Evolutionary conservation across 2,113 vertebrate species (phyloP), one percentile per base, ranked within the genome.

Genomic region (Cyanoderma ruficeps): DNA sequence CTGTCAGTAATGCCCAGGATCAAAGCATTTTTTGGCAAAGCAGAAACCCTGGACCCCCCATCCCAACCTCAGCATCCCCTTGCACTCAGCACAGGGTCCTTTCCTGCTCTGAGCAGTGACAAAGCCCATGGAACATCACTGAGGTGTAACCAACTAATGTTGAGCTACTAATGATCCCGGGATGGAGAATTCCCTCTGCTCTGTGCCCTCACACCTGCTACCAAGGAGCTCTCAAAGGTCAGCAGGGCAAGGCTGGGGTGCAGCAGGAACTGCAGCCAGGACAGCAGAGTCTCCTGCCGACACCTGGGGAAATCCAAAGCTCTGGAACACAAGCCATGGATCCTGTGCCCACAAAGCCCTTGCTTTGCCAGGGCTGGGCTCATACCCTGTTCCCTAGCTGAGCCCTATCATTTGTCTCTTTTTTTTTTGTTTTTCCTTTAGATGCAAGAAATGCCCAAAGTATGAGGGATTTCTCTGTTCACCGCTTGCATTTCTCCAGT

Each of bases 401-500:
- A 59, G 35, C 9, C 21, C 8, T 31, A 14, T 4, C n/a, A 4
- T 35, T 13, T 67, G 15, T 17, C 42, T 72, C 63, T 53, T 50
- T 11, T 20, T 37, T 71, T 6, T 20, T 46, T 46, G 6, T 17
- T 17, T 42, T 71, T 50, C 67, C 33, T 76, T 68, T 13, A 67
- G 33, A 18, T 33, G 42, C 9, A 74, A 68, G 60, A 49, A 75
- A 75, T 30, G 14, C 6, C 25, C 10, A 9, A 39, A 87, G 22
- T 1, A 14, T 2, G 12, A 46, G 28, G 52, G 37, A 41, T 19
- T 5, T 5, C 27, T 50, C 7, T 3, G 24, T 18, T 80, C 14
- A 12, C 22, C 1, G 0, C 7, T 39, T 16, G 22, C 15, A 13
- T 50, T 46, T 17, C 27, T 47, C 20, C 0, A 0, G 23, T 33